phyloP scores from a whole-genome alignment of 2,113 vertebrate genomes.

The Oostethus manadensis region DNA sequence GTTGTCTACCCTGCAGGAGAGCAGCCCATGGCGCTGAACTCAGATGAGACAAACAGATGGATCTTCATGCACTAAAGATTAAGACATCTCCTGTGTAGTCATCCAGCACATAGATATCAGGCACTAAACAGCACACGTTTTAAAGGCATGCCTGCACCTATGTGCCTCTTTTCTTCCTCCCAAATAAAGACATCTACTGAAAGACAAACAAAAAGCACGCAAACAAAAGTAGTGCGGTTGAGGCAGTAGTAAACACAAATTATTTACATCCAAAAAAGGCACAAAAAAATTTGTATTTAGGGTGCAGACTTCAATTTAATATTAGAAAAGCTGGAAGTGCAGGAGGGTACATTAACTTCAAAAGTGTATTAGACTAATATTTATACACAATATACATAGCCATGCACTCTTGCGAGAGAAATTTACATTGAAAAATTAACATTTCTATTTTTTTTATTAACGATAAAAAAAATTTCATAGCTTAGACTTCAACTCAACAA shows the following conservation, averaged over 20 bases:
- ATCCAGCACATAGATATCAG: not conserved
- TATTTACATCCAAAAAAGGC: constrained; percentile 22
- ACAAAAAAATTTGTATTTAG: constrained; percentile 71
- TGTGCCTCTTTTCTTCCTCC: not conserved
- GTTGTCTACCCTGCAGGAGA: constrained; percentile 65
- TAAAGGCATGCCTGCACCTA: not conserved
- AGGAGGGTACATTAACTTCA: constrained; percentile 63
- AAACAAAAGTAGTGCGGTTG: constrained; percentile 6
- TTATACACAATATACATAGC: constrained; percentile 71
- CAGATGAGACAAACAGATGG: constrained; percentile 66
- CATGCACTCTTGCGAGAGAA: constrained; percentile 52
- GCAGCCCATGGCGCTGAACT: constrained; percentile 57
- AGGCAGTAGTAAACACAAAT: constrained; percentile 20
- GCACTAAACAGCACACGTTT: not conserved
- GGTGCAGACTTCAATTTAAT: constrained; percentile 74
- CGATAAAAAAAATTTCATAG: constrained; percentile 60
- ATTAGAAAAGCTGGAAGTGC: constrained; percentile 77
- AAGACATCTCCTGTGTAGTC: not conserved
- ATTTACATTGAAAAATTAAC: constrained; percentile 52
- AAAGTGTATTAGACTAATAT: constrained; percentile 60
- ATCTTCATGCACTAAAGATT: constrained; percentile 3
- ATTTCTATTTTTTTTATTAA: constrained; percentile 53
- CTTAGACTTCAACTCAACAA: constrained; percentile 55
- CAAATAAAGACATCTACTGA: constrained; percentile 36
- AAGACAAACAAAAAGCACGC: constrained; percentile 9